These are phyloP conservation scores for Ptilodon capucinus DNA, from an alignment of 2,888 invertebrate genomes.

Conservation along the genomic window DNA sequence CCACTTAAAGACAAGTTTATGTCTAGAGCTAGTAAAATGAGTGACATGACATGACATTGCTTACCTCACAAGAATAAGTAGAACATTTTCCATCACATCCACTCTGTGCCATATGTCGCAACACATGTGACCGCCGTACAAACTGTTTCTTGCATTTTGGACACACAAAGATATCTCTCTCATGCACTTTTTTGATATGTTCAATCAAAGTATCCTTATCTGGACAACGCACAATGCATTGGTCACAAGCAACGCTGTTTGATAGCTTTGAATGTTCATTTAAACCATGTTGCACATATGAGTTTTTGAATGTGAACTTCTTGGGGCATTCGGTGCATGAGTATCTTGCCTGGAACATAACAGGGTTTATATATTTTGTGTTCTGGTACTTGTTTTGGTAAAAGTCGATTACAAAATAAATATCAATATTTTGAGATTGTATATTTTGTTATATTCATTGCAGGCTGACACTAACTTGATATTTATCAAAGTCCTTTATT, in stretches of 20 bases:
- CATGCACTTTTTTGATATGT: slow-evolving; percentile 86
- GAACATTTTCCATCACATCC: slow-evolving; percentile 84
- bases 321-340: slow-evolving; percentile 85
- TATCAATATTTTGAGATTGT: no score
- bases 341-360: slow-evolving; percentile 29
- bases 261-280: slow-evolving; percentile 86
- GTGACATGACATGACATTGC: slow-evolving; percentile 10
- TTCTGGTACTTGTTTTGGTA: no score
- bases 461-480: no score
- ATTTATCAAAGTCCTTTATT: no score
- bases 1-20: no score
- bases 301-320: slow-evolving; percentile 86
- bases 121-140: slow-evolving; percentile 89
- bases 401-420: no score
- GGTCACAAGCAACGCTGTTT: slow-evolving; percentile 83
- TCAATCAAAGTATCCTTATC: slow-evolving; percentile 83
- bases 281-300: slow-evolving; percentile 85
- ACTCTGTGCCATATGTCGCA: slow-evolving; percentile 86
- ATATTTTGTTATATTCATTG: no score
- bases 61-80: slow-evolving; percentile 63
- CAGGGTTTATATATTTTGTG: no score
- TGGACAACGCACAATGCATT: slow-evolving; percentile 86
- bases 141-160: slow-evolving; percentile 87
- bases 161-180: slow-evolving; percentile 80
- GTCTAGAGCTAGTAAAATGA: no score